Base-by-base conservation (phyloP, 2,888 invertebrate species). In the Scaptomyza polygonia region DNA sequence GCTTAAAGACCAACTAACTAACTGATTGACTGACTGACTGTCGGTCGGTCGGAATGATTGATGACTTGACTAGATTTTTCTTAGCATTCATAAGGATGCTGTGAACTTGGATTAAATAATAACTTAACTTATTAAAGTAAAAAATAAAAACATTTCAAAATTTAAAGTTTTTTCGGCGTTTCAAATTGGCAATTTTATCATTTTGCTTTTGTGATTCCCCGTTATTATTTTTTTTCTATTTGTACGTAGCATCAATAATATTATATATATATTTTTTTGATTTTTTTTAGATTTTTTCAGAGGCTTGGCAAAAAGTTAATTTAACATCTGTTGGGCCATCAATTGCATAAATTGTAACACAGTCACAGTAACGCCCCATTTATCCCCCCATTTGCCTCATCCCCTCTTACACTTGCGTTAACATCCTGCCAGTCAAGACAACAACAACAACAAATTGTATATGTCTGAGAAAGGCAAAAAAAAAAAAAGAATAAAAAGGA, bases 311-410 rank as follows among this genome's bases (percentile, higher is more conserved):
- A 79, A 9, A 80, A 80, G 86, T 80, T 86, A 86, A 83, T 80
- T 79, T 83, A 80, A 80, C 80, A 86, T 80, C 80, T 77, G 80
- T 67, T 59, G 57, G 74, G 48, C 74, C 74, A 80, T 83, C 86
- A 80, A 86, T 80, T 83, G 83, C 67, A 77, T 79, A 79, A 77
- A 76, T 77, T 83, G 77, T 77, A 59, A 62, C 63, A 53, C 63
- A 55, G 72, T 56, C 43, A 39, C 36, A 39, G 47, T 14, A 18
- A 32, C 48, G 48, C 48, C 18, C n/a, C 18, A n/a, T 18, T 18
- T n/a, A n/a, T 9, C 18, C 18, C 5, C 6, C 18, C 18, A 1
- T 11, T 7, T 6, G 1, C 16, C 7, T 11, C 6, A 16, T 36
- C 57, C 40, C 54, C 27, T 18, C 48, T 16, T n/a, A 21, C 32